Evolutionary conservation across 2,888 invertebrate species (phyloP), one percentile per base, ranked within the genome.

Genomic region (Creontiades dilutus): DNA sequence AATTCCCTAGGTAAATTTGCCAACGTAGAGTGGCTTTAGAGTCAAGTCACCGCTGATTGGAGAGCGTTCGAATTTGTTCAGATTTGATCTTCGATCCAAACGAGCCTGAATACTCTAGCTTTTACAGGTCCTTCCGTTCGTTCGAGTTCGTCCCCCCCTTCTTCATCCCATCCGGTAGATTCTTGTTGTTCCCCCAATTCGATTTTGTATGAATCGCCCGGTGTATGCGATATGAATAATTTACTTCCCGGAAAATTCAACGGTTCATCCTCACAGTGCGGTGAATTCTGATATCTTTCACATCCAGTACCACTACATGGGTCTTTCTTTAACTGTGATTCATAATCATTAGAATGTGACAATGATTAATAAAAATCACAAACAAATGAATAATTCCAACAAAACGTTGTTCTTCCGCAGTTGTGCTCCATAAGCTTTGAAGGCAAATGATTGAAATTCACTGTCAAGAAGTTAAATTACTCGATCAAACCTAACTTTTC

Each of bases 1-100:
- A 46, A 85, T 85, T 61, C 85, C 61, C 61, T 85, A 61, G 85
- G 85, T 85, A 85, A 85, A 85, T 85, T 85, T 85, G 46, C 85
- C 61, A 19, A 61, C 27, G 61, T 37, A 14, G 47, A 80, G 78
- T 57, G 85, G 85, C 85, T 85, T 85, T 61, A 85, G 37, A 85
- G 85, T 61, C 55, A 61, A 57, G 61, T 61, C 46, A 28, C 46
- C 61, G 61, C 85, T 85, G 85, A 85, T 85, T 85, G 85, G 85
- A 85, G 85, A 61, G 85, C 47, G 85, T 61, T 57, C n/a, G 85
- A 85, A 57, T 85, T 61, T 85, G 57, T 55, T 37, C 85, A 52
- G 85, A 85, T 85, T 85, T 61, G 85, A 85, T 85, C 55, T 37
- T 57, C 28, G 61, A 85, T 28, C 37, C 78, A 12, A n/a, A 80